A percentile compares a stretch with the other conserved stretches of the same genome.
These are phyloP conservation scores for Anniella stebbinsi DNA, from an alignment of 2,797 vertebrate genomes.

Conservation along the genomic window DNA sequence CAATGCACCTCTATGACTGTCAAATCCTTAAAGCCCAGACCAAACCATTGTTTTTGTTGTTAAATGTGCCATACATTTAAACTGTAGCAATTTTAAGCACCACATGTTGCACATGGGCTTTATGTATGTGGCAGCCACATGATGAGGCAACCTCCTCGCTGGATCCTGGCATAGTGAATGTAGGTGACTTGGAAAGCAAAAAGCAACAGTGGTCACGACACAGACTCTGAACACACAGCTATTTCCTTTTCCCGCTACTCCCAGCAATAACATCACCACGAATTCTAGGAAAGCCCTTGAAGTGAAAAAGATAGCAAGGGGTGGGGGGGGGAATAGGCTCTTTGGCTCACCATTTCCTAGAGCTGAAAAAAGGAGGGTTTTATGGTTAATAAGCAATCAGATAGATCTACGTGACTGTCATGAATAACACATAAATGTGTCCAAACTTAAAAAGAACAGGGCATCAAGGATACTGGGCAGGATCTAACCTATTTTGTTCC, in stretches of 20 bases:
- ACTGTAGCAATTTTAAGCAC: conserved; percentile 38
- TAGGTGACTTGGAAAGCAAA: conserved; percentile 2
- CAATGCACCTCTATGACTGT: neutral
- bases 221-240: neutral
- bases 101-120: neutral
- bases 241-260: conserved; percentile 18
- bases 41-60: conserved; percentile 16
- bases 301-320: conserved; percentile 23
- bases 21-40: conserved; percentile 25
- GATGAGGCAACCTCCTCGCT: conserved; percentile 12
- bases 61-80: neutral
- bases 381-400: conserved; percentile 39
- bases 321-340: neutral
- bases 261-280: conserved; percentile 13
- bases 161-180: conserved; percentile 36
- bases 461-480: conserved; percentile 62
- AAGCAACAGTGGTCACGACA: neutral
- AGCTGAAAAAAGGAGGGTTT: conserved; percentile 33
- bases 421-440: conserved; percentile 56
- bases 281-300: conserved; percentile 12
- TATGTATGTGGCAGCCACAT: neutral
- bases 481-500: conserved; percentile 57
- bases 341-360: conserved; percentile 41
- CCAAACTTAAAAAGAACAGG: conserved; percentile 66
- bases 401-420: conserved; percentile 45